Percentiles rank a stretch among this genome's conserved stretches.
Conservation (phyloP, 1,140 invertebrate genomes). For the Aphelenchoides avenae region DNA sequence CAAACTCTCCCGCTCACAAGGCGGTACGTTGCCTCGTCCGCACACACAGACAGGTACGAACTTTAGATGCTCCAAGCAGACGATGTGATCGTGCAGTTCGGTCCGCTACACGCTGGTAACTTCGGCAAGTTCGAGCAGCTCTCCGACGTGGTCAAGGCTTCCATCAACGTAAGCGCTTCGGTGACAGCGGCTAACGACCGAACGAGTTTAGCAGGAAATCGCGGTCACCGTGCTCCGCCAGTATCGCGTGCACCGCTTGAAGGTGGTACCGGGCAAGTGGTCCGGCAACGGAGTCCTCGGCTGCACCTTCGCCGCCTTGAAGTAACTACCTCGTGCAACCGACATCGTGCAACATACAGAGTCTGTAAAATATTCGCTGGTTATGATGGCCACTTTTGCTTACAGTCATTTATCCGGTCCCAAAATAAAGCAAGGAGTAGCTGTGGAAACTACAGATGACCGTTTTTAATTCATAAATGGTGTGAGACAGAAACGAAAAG, state of each 20-base stretch:
- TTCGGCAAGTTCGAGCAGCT: slow-evolving; percentile 35
- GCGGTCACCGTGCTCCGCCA: slow-evolving; percentile 11
- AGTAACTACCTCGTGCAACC: no score
- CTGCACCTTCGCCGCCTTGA: slow-evolving; percentile 7
- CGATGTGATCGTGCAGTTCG: slow-evolving; percentile 43
- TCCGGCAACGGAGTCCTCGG: slow-evolving; percentile 7
- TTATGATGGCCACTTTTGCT: no score
- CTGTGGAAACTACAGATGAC: no score
- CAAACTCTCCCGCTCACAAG: slow-evolving; percentile 31
- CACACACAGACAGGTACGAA: not conserved
- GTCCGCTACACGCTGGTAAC: slow-evolving; percentile 38
- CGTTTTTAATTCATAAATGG: no score
- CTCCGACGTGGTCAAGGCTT: slow-evolving; percentile 24
- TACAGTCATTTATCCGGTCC: no score
- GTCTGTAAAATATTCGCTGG: no score
- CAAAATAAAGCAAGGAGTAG: no score
- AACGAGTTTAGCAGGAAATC: not conserved
- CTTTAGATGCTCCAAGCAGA: slow-evolving; percentile 29
- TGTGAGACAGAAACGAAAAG: no score
- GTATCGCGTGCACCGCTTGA: slow-evolving; percentile 13
- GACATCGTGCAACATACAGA: no score
- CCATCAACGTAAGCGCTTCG: slow-evolving; percentile 13
- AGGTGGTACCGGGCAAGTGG: slow-evolving; percentile 9
- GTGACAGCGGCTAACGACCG: not conserved
- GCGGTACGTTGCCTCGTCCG: slow-evolving; percentile 3